These are phyloP conservation scores for Aphelocoma californica DNA, from an alignment of 2,797 vertebrate genomes.

Conservation along the genomic window DNA sequence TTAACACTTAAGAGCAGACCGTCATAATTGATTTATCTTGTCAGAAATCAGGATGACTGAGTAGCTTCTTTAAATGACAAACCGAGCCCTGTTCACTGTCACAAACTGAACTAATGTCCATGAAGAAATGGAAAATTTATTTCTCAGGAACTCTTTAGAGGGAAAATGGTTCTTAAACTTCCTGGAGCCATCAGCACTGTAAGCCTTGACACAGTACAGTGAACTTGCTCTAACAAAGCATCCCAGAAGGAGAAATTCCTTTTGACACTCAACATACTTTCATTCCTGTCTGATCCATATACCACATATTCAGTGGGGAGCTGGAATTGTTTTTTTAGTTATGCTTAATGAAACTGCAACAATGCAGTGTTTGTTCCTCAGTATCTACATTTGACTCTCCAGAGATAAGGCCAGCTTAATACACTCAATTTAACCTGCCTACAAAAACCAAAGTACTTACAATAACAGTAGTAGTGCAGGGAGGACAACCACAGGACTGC, in stretches of 20 bases:
- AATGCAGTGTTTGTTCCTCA: not conserved
- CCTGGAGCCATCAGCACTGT: not conserved
- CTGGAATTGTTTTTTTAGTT: not conserved
- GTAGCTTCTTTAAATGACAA: not conserved
- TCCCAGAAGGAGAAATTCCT: not conserved
- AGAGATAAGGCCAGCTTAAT: not conserved
- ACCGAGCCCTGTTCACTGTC: not conserved
- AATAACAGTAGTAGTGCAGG: conserved; percentile 90
- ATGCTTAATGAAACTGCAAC: not conserved
- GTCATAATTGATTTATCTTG: conserved; percentile 19
- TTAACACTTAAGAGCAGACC: conserved; percentile 28
- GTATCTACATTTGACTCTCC: not conserved
- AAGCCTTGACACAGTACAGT: not conserved
- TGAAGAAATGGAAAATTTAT: not conserved
- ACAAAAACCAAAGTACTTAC: conserved; percentile 79
- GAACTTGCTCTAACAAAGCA: not conserved
- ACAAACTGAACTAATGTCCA: not conserved
- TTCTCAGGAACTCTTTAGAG: not conserved
- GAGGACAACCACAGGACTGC: conserved; percentile 92
- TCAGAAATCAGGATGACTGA: not conserved
- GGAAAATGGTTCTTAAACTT: not conserved
- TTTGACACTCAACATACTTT: not conserved
- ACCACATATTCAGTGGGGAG: not conserved
- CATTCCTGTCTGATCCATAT: not conserved
- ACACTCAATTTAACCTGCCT: not conserved